phyloP scores from a whole-genome alignment of 1,140 invertebrate genomes.

The Tribolium madens region DNA sequence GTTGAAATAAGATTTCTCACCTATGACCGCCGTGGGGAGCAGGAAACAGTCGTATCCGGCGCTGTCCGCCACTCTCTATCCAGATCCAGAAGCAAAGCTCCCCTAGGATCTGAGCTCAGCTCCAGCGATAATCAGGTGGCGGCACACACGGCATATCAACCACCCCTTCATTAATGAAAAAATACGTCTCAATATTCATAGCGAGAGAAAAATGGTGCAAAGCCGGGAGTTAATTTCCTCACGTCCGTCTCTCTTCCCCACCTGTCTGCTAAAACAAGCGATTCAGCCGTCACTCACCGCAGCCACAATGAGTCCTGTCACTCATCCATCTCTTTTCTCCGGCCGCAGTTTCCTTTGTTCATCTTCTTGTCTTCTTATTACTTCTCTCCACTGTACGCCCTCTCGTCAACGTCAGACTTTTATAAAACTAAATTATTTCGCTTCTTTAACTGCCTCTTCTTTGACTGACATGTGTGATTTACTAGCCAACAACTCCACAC shows the following conservation, averaged over 20 bases:
- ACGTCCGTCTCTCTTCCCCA: slow-evolving; percentile 29
- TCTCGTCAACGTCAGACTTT: slow-evolving; percentile 32
- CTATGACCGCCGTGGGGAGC: slow-evolving; percentile 53
- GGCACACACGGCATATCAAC: slow-evolving; percentile 34
- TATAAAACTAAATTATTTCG: slow-evolving; percentile 39
- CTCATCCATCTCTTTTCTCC: slow-evolving; percentile 38
- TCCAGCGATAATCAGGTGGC: slow-evolving; percentile 37
- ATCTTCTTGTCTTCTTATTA: slow-evolving; percentile 34
- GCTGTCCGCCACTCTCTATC: slow-evolving; percentile 31
- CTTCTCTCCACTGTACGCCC: slow-evolving; percentile 27
- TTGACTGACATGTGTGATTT: slow-evolving; percentile 31
- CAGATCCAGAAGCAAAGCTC: slow-evolving; percentile 45
- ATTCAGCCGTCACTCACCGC: slow-evolving; percentile 48
- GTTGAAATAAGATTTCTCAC: slow-evolving; percentile 58
- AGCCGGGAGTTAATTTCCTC: slow-evolving; percentile 33
- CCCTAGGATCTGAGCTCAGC: slow-evolving; percentile 54
- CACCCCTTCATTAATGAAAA: slow-evolving; percentile 11
- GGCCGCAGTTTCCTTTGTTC: slow-evolving; percentile 33
- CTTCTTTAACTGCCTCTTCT: slow-evolving; percentile 26
- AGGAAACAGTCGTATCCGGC: slow-evolving; percentile 40
- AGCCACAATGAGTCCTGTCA: slow-evolving; percentile 45
- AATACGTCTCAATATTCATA: slow-evolving; percentile 26
- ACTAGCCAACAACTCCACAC: slow-evolving; percentile 27
- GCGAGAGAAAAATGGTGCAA: not conserved
- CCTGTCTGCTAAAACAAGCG: slow-evolving; percentile 46